Evolutionary conservation across 2,797 vertebrate genomes (phyloP).

Genomic region (Varecia variegata): DNA sequence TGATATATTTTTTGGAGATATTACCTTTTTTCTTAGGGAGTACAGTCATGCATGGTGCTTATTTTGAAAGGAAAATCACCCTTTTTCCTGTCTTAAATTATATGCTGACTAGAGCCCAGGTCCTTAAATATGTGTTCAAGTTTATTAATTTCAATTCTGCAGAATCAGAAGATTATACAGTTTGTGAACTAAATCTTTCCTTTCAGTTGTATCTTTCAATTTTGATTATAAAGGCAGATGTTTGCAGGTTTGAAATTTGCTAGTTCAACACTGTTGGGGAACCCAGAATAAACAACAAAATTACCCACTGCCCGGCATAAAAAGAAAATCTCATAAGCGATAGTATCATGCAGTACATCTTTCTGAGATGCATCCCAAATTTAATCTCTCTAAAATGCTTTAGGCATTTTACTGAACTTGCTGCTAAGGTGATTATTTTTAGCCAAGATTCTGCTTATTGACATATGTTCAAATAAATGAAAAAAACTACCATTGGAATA

Average conservation of each 20-base stretch:
- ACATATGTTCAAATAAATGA: slow-evolving; percentile 1
- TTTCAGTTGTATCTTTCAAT: slow-evolving; percentile 16
- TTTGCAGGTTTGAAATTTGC: slow-evolving; percentile 40
- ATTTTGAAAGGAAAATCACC: slow-evolving; percentile 8
- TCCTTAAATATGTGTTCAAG: slow-evolving; percentile 23
- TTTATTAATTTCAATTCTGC: slow-evolving; percentile 42
- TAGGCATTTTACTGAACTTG: slow-evolving; percentile 24
- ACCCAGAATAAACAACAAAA: slow-evolving; percentile 32
- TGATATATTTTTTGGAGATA: background rate
- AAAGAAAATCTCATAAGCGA: background rate
- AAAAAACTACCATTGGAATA: background rate
- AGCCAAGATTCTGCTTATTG: background rate
- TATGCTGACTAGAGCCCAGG: background rate
- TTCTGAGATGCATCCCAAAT: slow-evolving; percentile 13
- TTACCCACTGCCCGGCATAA: background rate
- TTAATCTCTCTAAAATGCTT: background rate
- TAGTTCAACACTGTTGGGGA: background rate
- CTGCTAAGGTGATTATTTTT: slow-evolving; percentile 23
- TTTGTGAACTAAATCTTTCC: slow-evolving; percentile 34
- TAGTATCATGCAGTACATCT: background rate
- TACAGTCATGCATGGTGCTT: background rate
- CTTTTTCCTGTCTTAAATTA: background rate
- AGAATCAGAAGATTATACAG: slow-evolving; percentile 38
- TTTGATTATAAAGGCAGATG: slow-evolving; percentile 55
- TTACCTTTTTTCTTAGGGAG: background rate